These are phyloP conservation scores for Sussaba pulchella DNA, from an alignment of 2,888 invertebrate genomes.

Conservation along the genomic window DNA sequence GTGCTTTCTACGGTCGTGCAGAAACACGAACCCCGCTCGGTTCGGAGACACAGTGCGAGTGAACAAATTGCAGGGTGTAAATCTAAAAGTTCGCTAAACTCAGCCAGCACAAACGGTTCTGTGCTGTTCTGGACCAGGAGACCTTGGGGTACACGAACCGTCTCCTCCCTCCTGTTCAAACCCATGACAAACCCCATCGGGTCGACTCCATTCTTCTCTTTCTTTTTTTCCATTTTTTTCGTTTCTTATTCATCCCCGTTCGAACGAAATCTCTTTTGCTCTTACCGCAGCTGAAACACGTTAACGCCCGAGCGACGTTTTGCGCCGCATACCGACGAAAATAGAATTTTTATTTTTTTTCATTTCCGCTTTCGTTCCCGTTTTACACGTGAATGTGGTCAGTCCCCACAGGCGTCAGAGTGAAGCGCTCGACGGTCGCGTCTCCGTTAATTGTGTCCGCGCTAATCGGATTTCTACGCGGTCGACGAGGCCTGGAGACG, in stretches of 20 bases:
- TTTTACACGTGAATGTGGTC: slow-evolving; percentile 68
- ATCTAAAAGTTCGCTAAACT: slow-evolving; percentile 82
- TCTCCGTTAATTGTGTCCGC: slow-evolving; percentile 65
- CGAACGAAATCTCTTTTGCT: slow-evolving; percentile 9
- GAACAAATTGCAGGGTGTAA: slow-evolving; percentile 78
- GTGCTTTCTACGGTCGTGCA: neutral
- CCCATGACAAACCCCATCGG: slow-evolving; percentile 49
- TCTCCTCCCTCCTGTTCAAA: slow-evolving; percentile 56
- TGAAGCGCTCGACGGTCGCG: slow-evolving; percentile 6
- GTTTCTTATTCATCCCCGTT: slow-evolving; percentile 38
- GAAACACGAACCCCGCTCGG: slow-evolving; percentile 4
- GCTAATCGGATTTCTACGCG: slow-evolving; percentile 67
- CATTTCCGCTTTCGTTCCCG: slow-evolving; percentile 75
- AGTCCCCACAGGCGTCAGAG: neutral
- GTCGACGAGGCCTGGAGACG: neutral
- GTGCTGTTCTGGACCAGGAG: slow-evolving; percentile 12
- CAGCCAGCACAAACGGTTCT: slow-evolving; percentile 60
- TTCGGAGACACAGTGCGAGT: neutral
- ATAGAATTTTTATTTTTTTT: slow-evolving; percentile 76
- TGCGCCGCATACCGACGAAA: slow-evolving; percentile 59
- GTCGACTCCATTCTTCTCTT: slow-evolving; percentile 23
- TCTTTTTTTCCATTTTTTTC: slow-evolving; percentile 33
- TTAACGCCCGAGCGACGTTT: slow-evolving; percentile 43
- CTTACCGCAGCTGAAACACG: slow-evolving; percentile 3
- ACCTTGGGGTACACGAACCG: slow-evolving; percentile 2